Conservation (phyloP, 2,888 invertebrate genomes). For the Agrenia bidenticulata region DNA sequence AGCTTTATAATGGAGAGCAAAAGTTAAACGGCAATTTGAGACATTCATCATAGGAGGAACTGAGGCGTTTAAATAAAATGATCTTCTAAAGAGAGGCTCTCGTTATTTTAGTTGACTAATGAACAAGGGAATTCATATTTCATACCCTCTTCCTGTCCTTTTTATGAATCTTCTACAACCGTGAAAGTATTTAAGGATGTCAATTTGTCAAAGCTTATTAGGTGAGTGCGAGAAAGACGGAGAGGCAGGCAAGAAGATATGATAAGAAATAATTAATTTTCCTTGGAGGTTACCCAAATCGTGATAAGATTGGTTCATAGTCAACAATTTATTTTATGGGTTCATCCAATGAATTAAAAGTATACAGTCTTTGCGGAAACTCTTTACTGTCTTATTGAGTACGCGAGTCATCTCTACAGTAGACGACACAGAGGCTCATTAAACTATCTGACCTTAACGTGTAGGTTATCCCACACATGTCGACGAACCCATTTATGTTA, state of each 20-base stretch:
- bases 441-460: constrained; percentile 10
- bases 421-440: constrained; percentile 10
- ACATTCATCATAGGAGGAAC: too few species aligned
- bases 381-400: background rate
- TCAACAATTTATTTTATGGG: constrained; percentile 12
- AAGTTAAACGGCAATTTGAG: too few species aligned
- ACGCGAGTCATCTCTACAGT: background rate
- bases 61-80: too few species aligned
- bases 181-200: background rate
- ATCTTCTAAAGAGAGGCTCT: too few species aligned
- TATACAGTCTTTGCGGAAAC: constrained; percentile 1
- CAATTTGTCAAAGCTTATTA: constrained; percentile 7
- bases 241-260: background rate
- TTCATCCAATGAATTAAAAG: constrained; percentile 1
- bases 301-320: constrained; percentile 5
- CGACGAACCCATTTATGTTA: constrained; percentile 11
- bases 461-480: constrained; percentile 10
- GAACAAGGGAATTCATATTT: too few species aligned
- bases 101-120: too few species aligned
- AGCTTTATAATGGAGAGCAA: too few species aligned
- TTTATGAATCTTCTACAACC: too few species aligned
- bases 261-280: constrained; percentile 5
- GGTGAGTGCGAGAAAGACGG: background rate
- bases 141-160: too few species aligned
- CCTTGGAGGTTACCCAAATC: constrained; percentile 2